Base-by-base conservation (phyloP, 2,797 vertebrate species). In the Pseudomugil tenellus region DNA sequence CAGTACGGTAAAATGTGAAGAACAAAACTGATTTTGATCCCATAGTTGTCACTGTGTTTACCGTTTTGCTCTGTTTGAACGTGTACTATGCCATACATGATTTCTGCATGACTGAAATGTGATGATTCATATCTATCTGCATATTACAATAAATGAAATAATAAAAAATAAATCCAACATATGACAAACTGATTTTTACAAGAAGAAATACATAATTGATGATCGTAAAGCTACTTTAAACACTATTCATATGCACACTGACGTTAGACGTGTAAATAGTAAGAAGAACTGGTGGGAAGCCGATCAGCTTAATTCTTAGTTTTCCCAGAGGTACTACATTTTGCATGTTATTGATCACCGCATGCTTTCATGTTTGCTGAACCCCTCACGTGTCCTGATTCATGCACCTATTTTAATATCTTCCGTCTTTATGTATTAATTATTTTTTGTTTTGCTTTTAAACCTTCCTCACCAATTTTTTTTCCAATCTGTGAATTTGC, bases 271-370 rank as follows among this genome's bases (percentile, higher is more conserved):
- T 43, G 21, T 35, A 59, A 25, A 64, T 57, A 46, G 35, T 51
- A 21, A 67, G 72, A 28, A 70, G 53, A 37, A 48, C 66, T 81
- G 32, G 54, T 74, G 72, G 63, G 63, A 81, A 79, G 32, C 66
- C 4, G 8, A 49, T 72, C 19, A 53, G 28, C 58, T 35, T 48
- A 23, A 53, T 17, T 61, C 43, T 41, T 66, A 16, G n/a, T 70
- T 28, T 29, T 28, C 51, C 51, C 51, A 53, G 26, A 28, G 7
- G 7, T 25, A 53, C 26, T 9, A 26, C 26, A 16, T 34, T 25
- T 49, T 65, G 31, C 51, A 69, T 1, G 2, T 28, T 66, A 48
- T 80, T 72, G 41, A 82, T 85, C 55, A 59, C 51, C 52, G 9
- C 66, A 62, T 53, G 53, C 43, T 77, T 34, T 72, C 26, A 63